Evolutionary conservation across 1,140 invertebrate species (phyloP), one percentile per base, ranked within the genome.

Genomic region (Mercenaria mercenaria): DNA sequence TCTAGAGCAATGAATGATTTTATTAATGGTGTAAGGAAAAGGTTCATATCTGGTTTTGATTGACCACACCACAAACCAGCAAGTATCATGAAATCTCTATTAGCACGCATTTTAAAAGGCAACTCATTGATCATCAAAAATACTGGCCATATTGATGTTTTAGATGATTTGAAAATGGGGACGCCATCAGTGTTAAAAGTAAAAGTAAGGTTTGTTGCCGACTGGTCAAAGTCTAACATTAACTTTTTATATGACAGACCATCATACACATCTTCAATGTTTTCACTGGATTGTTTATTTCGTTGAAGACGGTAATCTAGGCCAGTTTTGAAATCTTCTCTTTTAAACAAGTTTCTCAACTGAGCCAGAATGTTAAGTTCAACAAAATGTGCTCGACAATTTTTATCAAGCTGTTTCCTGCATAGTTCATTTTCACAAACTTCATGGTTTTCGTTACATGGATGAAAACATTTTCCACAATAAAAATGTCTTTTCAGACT

Each of bases 151-250:
- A 79, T 29, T 11, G 1, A 11, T 26, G n/a, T 52, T 2, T 56
- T 79, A 11, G 74, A 79, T n/a, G 74, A 79, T 47, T 79, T 79
- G 43, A 50, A 79, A 26, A 79, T 10, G 39, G 74, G 74, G 18
- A 79, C 47, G 26, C 74, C 74, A 79, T 79, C 74, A 26, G 74
- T 79, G 43, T 79, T 79, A n/a, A 79, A 79, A 4, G 34, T 18
- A 41, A 74, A 74, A 23, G 69, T 39, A 4, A 74, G 39, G 39
- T 74, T 74, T 23, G 13, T 18, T 39, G 23, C 18, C 18, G 23
- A 32, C 1, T 6, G 29, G 37, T 47, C 69, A 39, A 11, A 10
- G 6, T 74, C 18, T 26, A n/a, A 23, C 4, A 41, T 39, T n/a
- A 74, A 26, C 4, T 74, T 37, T 26, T 47, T 37, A 20, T 74